A percentile compares a stretch with the other conserved stretches of the same genome.
These are phyloP conservation scores for Syncerus caffer DNA, from an alignment of 2,797 vertebrate species.

Conservation along the genomic window DNA sequence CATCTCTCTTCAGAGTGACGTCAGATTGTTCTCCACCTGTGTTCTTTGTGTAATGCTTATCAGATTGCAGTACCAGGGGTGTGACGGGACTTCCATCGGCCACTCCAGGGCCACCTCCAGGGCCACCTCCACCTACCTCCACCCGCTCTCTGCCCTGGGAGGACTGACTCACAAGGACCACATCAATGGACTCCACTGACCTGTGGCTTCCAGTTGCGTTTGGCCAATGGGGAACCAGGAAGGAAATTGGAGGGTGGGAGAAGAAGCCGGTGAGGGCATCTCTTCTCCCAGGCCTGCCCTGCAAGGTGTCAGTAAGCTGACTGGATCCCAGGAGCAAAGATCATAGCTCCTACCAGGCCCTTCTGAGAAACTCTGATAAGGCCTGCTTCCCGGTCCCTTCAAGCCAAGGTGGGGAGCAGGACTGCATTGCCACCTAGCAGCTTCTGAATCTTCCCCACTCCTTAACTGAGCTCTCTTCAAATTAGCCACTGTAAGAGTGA, in stretches of 20 bases:
- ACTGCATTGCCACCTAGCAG: not conserved
- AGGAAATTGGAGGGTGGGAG: not conserved
- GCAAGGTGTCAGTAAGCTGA: not conserved
- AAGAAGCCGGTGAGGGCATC: not conserved
- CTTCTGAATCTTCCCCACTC: not conserved
- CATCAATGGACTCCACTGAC: not conserved
- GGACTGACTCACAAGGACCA: not conserved
- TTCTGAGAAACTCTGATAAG: not conserved
- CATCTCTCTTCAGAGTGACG: not conserved
- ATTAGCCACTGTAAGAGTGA: not conserved
- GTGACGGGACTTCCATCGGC: fast-evolving
- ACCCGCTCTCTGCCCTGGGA: not conserved
- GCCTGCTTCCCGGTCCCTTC: not conserved
- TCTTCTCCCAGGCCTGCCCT: not conserved
- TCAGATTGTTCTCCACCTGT: not conserved
- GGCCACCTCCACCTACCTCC: not conserved
- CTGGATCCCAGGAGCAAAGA: not conserved
- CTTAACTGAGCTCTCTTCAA: not conserved
- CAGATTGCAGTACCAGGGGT: not conserved
- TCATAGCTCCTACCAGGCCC: not conserved
- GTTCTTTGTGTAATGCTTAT: not conserved
- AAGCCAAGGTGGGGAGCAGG: not conserved
- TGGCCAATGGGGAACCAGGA: not conserved
- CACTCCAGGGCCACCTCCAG: not conserved
- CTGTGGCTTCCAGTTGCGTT: not conserved